These are phyloP conservation scores for Homalodisca vitripennis DNA, from an alignment of 1,140 invertebrate genomes.

Conservation along the genomic window DNA sequence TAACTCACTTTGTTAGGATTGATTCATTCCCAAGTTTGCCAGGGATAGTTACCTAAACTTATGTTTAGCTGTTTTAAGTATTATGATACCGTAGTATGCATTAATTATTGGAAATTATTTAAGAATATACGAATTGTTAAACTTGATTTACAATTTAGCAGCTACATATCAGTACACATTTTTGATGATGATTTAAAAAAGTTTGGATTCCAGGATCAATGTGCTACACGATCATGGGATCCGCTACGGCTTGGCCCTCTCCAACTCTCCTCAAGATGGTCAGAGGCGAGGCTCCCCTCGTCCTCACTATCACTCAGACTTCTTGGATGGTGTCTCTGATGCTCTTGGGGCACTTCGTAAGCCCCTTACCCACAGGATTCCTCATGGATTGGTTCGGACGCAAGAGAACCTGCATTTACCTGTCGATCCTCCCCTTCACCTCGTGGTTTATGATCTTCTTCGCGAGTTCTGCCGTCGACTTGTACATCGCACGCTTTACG, in stretches of 20 bases:
- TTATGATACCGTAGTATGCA: too few species aligned
- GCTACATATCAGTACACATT: too few species aligned
- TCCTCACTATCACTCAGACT: conserved; percentile 1
- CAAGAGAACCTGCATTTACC: conserved; percentile 63
- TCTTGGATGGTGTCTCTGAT: conserved; percentile 27
- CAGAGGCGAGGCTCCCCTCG: background rate
- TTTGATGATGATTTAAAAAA: too few species aligned
- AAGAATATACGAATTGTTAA: too few species aligned
- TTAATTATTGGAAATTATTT: too few species aligned
- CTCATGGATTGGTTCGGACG: conserved; percentile 74
- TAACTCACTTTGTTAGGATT: too few species aligned
- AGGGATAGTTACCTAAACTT: too few species aligned
- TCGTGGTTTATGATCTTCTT: conserved; percentile 54
- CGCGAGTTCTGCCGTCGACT: background rate
- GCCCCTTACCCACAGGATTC: conserved; percentile 23
- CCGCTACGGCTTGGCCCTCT: conserved; percentile 17
- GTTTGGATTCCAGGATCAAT: conserved; percentile 19
- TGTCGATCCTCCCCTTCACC: conserved; percentile 54
- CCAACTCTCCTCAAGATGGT: conserved; percentile 6
- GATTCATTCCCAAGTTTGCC: too few species aligned
- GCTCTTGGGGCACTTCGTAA: conserved; percentile 8
- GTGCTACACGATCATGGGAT: conserved; percentile 3
- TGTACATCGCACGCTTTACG: conserved; percentile 38
- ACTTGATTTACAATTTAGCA: too few species aligned
- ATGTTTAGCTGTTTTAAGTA: too few species aligned